Evolutionary conservation across 2,797 vertebrate genomes (phyloP).

Genomic region (Acropternis orthonyx): DNA sequence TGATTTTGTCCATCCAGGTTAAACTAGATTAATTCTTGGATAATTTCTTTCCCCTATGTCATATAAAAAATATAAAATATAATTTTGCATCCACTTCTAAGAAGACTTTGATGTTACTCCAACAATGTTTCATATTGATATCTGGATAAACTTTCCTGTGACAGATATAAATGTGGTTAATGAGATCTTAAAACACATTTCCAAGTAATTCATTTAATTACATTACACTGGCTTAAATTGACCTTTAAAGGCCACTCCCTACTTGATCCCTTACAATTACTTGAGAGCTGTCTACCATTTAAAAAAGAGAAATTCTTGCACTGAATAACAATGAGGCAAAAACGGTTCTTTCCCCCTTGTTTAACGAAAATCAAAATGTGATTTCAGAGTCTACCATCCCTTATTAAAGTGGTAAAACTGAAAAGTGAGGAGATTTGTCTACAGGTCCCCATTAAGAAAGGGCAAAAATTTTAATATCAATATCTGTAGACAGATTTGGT

Average conservation of each 20-base stretch:
- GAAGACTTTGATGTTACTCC: not conserved
- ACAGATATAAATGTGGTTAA: conserved; percentile 30
- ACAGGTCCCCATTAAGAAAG: not conserved
- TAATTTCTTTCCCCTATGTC: not conserved
- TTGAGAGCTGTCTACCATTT: not conserved
- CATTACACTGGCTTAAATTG: not conserved
- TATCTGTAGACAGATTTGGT: not conserved
- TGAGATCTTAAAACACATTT: conserved; percentile 6
- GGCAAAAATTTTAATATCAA: accelerated
- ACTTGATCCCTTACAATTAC: not conserved
- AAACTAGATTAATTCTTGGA: not conserved
- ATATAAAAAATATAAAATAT: not conserved
- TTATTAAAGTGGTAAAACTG: not conserved
- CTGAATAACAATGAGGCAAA: not conserved
- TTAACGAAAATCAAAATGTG: not conserved
- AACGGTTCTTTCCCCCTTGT: not conserved
- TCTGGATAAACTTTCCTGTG: not conserved
- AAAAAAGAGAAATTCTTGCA: not conserved
- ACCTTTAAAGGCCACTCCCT: conserved; percentile 35
- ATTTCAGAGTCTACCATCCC: not conserved
- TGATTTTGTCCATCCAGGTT: not conserved
- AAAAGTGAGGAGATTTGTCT: not conserved
- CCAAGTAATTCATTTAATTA: not conserved
- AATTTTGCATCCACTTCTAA: not conserved
- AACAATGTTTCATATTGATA: not conserved